Conservation (phyloP, 1,140 invertebrate genomes). For the Drosophila serrata region DNA sequence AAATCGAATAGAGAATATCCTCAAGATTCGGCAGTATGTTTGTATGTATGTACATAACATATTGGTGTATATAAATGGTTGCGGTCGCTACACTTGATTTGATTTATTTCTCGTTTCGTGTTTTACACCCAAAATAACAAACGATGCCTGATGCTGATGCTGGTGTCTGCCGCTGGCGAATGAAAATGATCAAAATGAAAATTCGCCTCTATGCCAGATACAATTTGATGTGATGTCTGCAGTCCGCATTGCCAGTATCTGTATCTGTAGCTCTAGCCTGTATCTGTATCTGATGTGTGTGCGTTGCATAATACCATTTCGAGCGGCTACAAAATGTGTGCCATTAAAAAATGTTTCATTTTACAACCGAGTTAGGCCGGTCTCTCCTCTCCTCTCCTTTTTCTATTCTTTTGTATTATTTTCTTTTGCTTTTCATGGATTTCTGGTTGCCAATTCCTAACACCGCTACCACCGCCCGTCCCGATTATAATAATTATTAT, state of each 20-base stretch:
- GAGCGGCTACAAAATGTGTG: conserved; percentile 58
- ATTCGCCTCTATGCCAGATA: conserved; percentile 63
- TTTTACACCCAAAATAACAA: conserved; percentile 84
- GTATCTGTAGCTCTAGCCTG: conserved; percentile 9
- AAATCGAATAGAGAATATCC: conserved; percentile 69
- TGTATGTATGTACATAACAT: conserved; percentile 19
- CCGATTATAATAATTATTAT: conserved; percentile 35
- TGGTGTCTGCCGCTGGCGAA: conserved; percentile 19
- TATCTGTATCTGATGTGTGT: conserved; percentile 36
- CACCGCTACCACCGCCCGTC: not conserved
- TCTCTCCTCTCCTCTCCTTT: conserved; percentile 28
- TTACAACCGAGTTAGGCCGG: conserved; percentile 46
- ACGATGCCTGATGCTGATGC: conserved; percentile 48
- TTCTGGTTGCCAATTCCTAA: conserved; percentile 41
- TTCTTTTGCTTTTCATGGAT: conserved; percentile 3
- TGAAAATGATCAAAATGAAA: conserved; percentile 75
- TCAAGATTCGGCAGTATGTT: conserved; percentile 66
- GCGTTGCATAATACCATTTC: conserved; percentile 81
- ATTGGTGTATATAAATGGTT: conserved; percentile 67
- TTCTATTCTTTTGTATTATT: conserved; percentile 17
- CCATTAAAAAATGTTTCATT: conserved; percentile 62
- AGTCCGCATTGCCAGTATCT: conserved; percentile 21
- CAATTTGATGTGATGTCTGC: conserved; percentile 60
- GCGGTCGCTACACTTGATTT: conserved; percentile 78
- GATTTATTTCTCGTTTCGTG: conserved; percentile 83